Conservation (phyloP, 2,888 invertebrate genomes). For the Caenorhabditis sp. region DNA sequence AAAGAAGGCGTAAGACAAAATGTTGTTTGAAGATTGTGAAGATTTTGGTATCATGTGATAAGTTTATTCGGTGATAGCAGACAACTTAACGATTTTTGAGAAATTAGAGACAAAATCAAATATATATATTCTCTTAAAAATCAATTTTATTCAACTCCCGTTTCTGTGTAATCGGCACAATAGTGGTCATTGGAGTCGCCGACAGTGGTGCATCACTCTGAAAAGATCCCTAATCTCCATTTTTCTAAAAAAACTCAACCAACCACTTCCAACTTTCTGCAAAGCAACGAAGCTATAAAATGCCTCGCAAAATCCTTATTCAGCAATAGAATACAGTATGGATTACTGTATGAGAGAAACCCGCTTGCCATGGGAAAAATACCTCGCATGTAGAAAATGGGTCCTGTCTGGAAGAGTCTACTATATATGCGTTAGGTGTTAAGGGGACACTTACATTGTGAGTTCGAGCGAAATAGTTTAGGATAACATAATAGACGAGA, state of each 20-base stretch:
- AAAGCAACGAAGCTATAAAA: not conserved
- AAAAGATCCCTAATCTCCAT: not conserved
- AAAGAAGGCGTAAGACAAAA: no score
- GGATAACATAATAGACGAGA: constrained; percentile 30
- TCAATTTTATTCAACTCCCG: not conserved
- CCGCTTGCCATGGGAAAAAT: constrained; percentile 43
- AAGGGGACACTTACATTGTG: constrained; percentile 21
- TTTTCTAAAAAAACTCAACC: not conserved
- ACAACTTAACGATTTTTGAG: not conserved
- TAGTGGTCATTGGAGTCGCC: not conserved
- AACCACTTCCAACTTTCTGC: not conserved
- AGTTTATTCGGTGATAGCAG: no score
- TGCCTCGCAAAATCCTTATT: constrained; percentile 38
- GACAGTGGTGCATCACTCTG: not conserved
- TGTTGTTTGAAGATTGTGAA: no score
- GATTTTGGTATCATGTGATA: no score
- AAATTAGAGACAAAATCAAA: not conserved
- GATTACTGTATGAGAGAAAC: constrained; percentile 55
- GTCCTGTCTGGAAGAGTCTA: constrained; percentile 34
- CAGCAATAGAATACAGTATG: constrained; percentile 47
- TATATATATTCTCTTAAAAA: not conserved
- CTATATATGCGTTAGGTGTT: not conserved
- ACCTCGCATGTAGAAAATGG: constrained; percentile 46
- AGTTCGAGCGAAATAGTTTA: constrained; percentile 38
- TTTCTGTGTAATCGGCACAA: not conserved